These are phyloP conservation scores for Clavelina lepadiformis DNA, from an alignment of 23 tunicate species.

Conservation along the genomic window DNA sequence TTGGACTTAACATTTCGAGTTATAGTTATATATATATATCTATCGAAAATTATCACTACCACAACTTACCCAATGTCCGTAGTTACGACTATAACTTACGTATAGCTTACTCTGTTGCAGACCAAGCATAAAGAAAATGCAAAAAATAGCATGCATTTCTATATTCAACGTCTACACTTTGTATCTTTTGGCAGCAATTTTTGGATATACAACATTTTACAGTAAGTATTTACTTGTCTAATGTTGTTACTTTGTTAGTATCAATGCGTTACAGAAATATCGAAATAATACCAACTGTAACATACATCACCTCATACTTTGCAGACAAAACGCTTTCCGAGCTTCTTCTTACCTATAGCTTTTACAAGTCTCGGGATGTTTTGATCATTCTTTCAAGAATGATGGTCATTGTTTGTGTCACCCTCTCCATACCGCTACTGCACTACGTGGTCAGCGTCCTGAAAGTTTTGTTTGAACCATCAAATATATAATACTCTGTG, in stretches of 20 bases:
- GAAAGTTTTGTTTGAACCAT: neutral
- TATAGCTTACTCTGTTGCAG: constrained; percentile 37
- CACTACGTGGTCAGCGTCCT: constrained; percentile 64
- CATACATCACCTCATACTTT: too few species aligned
- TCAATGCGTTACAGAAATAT: too few species aligned
- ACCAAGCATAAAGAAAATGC: constrained; percentile 62
- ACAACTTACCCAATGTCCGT: too few species aligned
- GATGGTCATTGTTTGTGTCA: constrained; percentile 84
- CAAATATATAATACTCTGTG: too few species aligned
- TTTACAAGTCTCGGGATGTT: constrained; percentile 48
- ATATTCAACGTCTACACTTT: constrained; percentile 42
- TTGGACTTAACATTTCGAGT: too few species aligned
- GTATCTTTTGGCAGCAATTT: constrained; percentile 51
- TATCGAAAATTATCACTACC: too few species aligned
- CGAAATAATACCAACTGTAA: too few species aligned
- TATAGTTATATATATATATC: too few species aligned
- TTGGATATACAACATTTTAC: constrained; percentile 83
- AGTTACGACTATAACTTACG: too few species aligned
- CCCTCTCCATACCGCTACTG: constrained; percentile 71
- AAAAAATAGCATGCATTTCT: constrained; percentile 60
- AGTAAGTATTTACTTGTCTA: constrained; percentile 37
- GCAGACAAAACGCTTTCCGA: constrained; percentile 69
- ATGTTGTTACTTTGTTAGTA: too few species aligned
- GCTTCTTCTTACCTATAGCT: constrained; percentile 65
- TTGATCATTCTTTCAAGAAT: constrained; percentile 47